Evolutionary conservation across 2,113 vertebrate genomes (phyloP), one percentile per base, ranked within the genome.

Genomic region (Psittacula cyanocephala): DNA sequence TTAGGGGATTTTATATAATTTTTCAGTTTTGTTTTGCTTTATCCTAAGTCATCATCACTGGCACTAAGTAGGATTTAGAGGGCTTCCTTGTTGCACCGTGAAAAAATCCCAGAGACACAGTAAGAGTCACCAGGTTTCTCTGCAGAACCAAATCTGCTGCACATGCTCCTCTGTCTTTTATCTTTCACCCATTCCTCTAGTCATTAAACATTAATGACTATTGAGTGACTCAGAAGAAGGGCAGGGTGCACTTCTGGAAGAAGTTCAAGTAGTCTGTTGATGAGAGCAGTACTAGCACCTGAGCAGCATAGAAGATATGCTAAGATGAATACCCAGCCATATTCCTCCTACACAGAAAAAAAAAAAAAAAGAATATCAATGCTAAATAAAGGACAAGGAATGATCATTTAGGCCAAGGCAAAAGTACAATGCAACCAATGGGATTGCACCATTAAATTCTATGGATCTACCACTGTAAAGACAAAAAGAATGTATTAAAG

Each of bases 141-240:
- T 5, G 74, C 67, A 87, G 88, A 93, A 29, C 31, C 63, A 91
- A 93, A 92, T 83, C 57, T 85, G 83, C 69, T 95, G 72, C 0
- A 9, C 41, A 20, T 72, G 59, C 57, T 91, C 79, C 81, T 72
- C 86, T 83, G 49, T 49, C 88, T 95, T 96, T 91, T 91, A 33
- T 89, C 33, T 92, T 67, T 69, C 47, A 88, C 20, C 44, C 11
- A 15, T 37, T 91, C 75, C 59, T 91, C 62, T 43, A 52, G 37
- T 44, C 46, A 80, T 95, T 96, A 95, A 93, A 89, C 31, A 92
- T 94, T 96, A 96, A 96, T 81, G 55, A 43, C 92, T 95, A 91
- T 93, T 91, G 91, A 97, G 46, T 93, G 83, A 85, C 77, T 82
- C 83, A 79, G 46, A 82, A 93, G 83, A 95, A 94, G 65, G 80